phyloP scores from a whole-genome alignment of 1,140 invertebrate genomes.

The Cotesia typhae region DNA sequence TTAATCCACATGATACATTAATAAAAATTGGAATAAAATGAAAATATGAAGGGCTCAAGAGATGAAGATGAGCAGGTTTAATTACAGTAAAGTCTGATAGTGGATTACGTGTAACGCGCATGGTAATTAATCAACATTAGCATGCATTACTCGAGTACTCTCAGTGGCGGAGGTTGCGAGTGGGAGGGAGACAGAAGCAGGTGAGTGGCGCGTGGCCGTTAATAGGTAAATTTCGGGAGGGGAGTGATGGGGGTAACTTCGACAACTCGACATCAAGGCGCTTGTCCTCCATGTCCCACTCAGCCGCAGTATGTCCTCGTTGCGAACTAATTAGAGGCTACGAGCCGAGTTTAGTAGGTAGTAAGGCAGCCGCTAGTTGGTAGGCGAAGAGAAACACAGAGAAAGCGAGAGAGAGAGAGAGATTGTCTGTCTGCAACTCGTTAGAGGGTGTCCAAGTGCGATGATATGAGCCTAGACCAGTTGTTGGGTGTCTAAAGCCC shows the following conservation, averaged over 20 bases:
- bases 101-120: slow-evolving; percentile 40
- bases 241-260: slow-evolving; percentile 29
- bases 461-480: not conserved
- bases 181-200: slow-evolving; percentile 25
- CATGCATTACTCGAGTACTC: slow-evolving; percentile 47
- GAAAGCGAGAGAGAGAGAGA: not conserved
- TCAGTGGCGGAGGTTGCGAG: slow-evolving; percentile 19
- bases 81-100: not conserved
- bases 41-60: too few species aligned
- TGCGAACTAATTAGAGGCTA: slow-evolving; percentile 40
- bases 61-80: too few species aligned
- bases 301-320: slow-evolving; percentile 31
- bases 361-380: not conserved
- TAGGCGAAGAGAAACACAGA: not conserved
- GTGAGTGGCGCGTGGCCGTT: slow-evolving; percentile 35
- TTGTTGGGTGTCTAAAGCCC: slow-evolving; percentile 1
- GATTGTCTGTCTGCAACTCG: not conserved
- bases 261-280: slow-evolving; percentile 42
- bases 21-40: too few species aligned
- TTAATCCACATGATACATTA: too few species aligned
- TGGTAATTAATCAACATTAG: slow-evolving; percentile 52
- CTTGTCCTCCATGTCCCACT: slow-evolving; percentile 24
- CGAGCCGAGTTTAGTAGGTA: not conserved
- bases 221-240: slow-evolving; percentile 43
- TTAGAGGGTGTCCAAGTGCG: not conserved